Base-by-base conservation (phyloP, 2,113 vertebrate species). In the Cryptomyrus ogoouensis region DNA sequence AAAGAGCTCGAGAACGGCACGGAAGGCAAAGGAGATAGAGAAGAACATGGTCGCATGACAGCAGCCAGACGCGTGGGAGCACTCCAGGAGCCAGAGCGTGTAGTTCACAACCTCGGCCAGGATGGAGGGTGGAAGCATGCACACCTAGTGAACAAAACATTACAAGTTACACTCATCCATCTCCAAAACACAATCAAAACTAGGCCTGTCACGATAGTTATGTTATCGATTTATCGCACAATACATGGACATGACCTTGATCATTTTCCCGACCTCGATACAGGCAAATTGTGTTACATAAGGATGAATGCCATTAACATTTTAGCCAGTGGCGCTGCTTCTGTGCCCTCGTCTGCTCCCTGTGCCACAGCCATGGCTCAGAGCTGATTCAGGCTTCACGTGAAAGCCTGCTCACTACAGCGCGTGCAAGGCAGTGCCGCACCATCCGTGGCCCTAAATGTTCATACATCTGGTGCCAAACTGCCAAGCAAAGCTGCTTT, bases 1-100 rank as follows among this genome's bases (percentile, higher is more conserved):
- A 42, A 99, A 99, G 80, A 99, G 97, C 91, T 99, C 98, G 91
- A 99, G 95, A 39, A 99, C 97, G 1, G 98, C 98, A 42, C 98
- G 98, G 93, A 99, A 99, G 56, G 98, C 98, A 93, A 99, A 99
- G 92, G 97, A 99, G 93, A 99, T 99, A 88, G 98, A 99, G 95
- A 99, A 99, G 95, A 99, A 99, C 98, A 99, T 99, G 92, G 98
- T 99, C 89, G 98, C 98, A 42, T 99, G 98, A 94, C 98, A 99
- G 95, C 98, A 99, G 90, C 98, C 98, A 0, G 98, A 99, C 13
- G 98, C 98, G 0, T 99, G 98, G 62, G 98, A 99, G 91, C 98
- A 99, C 90, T 99, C 98, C 96, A 99, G 96, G 89, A 99, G 95
- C 98, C 98, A 99, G 86, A 99, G 94, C 0, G 98, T 99, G 92